Evolutionary conservation across 1,140 invertebrate species (phyloP).

Genomic region (Euwallacea similis): DNA sequence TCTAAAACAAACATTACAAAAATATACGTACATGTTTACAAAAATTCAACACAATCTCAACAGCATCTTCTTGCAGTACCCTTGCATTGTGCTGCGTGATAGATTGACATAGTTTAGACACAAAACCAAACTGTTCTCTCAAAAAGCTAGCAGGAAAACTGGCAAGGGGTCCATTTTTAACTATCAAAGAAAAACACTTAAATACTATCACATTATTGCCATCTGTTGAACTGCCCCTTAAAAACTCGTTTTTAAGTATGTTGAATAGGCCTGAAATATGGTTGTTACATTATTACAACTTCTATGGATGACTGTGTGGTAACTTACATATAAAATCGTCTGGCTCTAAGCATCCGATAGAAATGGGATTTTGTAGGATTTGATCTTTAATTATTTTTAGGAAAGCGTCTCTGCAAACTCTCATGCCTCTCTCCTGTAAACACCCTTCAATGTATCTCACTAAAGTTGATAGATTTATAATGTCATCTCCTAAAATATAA

Average conservation of each 20-base stretch:
- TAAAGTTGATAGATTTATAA: slow-evolving; percentile 35
- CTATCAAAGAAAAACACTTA: slow-evolving; percentile 40
- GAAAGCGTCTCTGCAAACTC: slow-evolving; percentile 38
- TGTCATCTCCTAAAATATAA: slow-evolving; percentile 20
- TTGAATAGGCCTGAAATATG: slow-evolving; percentile 36
- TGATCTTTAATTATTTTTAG: slow-evolving; percentile 38
- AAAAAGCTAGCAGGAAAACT: slow-evolving; percentile 38
- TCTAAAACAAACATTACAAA: neutral
- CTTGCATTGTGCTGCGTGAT: slow-evolving; percentile 25
- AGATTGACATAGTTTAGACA: slow-evolving; percentile 39
- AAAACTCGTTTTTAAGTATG: slow-evolving; percentile 19
- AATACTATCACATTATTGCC: slow-evolving; percentile 30
- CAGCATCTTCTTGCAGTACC: slow-evolving; percentile 37
- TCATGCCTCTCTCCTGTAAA: slow-evolving; percentile 37
- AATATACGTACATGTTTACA: slow-evolving; percentile 43
- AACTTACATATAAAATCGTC: slow-evolving; percentile 42
- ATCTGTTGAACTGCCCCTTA: slow-evolving; percentile 3
- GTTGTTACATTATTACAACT: neutral
- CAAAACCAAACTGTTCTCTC: slow-evolving; percentile 44
- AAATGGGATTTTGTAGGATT: slow-evolving; percentile 41
- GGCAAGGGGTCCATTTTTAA: slow-evolving; percentile 43
- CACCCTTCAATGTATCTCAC: slow-evolving; percentile 40
- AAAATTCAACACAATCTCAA: slow-evolving; percentile 42
- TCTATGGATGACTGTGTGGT: neutral
- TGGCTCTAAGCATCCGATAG: slow-evolving; percentile 32